A percentile compares a stretch with the other conserved stretches of the same genome.
These are phyloP conservation scores for Pteromalus puparum DNA, from an alignment of 1,140 invertebrate genomes.

Conservation along the genomic window DNA sequence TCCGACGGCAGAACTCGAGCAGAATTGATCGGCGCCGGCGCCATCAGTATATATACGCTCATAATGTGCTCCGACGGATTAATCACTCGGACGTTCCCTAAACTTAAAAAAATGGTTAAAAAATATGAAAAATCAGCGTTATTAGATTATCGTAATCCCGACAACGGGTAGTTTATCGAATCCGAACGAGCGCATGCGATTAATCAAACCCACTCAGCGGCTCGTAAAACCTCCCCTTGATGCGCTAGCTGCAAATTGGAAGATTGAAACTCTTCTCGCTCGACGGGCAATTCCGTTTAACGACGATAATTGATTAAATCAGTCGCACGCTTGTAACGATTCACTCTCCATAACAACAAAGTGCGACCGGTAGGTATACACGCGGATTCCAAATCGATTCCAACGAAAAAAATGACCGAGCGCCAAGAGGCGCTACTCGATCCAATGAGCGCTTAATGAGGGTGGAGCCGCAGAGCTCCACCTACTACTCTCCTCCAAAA, in stretches of 20 bases:
- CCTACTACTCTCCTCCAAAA: constrained; percentile 71
- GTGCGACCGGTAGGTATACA: too few species aligned
- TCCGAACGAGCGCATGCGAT: background rate
- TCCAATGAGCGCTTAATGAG: constrained; percentile 72
- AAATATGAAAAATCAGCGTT: background rate
- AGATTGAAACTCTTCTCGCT: background rate
- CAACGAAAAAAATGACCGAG: background rate
- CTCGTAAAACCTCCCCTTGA: background rate
- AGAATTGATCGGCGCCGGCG: constrained; percentile 59
- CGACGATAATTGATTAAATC: constrained; percentile 43
- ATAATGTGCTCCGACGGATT: background rate
- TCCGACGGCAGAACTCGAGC: constrained; percentile 54
- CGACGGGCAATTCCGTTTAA: background rate
- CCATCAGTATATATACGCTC: constrained; percentile 1
- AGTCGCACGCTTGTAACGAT: too few species aligned
- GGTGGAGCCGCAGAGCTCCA: constrained; percentile 74
- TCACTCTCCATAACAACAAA: background rate
- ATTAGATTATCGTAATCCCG: background rate
- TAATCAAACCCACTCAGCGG: background rate
- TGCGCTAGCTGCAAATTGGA: constrained; percentile 1
- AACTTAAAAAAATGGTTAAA: background rate
- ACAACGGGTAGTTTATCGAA: background rate
- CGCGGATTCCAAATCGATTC: background rate
- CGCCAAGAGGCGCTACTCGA: background rate
- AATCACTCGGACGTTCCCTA: background rate